Percentiles rank a stretch among this genome's conserved stretches.
phyloP scores from a whole-genome alignment of 2,797 vertebrate species.

The Coluber constrictor region DNA sequence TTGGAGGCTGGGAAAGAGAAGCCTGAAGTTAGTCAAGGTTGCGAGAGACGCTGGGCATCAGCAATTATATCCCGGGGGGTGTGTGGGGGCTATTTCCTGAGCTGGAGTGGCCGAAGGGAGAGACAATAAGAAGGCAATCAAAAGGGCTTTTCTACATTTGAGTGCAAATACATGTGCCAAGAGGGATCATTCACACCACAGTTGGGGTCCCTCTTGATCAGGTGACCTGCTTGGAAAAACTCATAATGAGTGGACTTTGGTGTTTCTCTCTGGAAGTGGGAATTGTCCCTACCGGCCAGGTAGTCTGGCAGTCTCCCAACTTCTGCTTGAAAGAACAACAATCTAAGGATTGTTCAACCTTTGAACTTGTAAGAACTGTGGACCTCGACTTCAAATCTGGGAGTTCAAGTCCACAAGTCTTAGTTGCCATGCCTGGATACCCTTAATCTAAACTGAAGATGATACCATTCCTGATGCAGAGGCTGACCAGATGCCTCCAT shows the following conservation, averaged over 20 bases:
- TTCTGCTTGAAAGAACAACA: not conserved
- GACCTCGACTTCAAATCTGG: not conserved
- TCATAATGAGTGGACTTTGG: not conserved
- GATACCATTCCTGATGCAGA: not conserved
- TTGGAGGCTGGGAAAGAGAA: constrained; percentile 70
- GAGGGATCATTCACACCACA: not conserved
- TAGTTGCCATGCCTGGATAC: not conserved
- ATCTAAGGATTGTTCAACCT: not conserved
- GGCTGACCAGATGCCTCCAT: not conserved
- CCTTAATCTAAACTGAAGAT: not conserved
- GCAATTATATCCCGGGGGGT: not conserved
- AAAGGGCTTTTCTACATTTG: not conserved
- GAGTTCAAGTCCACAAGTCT: not conserved
- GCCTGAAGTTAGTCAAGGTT: constrained; percentile 33
- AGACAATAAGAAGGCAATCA: not conserved
- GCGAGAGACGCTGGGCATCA: not conserved
- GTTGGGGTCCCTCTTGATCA: not conserved
- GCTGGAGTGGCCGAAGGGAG: not conserved
- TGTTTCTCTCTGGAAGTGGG: not conserved
- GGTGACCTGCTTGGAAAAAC: not conserved
- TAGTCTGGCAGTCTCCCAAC: not conserved
- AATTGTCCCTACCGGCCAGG: not conserved
- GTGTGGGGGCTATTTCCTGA: not conserved
- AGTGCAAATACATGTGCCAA: not conserved
- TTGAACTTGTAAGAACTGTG: not conserved